Conservation (phyloP, 2,888 invertebrate species). For the Bugulina stolonifera region DNA sequence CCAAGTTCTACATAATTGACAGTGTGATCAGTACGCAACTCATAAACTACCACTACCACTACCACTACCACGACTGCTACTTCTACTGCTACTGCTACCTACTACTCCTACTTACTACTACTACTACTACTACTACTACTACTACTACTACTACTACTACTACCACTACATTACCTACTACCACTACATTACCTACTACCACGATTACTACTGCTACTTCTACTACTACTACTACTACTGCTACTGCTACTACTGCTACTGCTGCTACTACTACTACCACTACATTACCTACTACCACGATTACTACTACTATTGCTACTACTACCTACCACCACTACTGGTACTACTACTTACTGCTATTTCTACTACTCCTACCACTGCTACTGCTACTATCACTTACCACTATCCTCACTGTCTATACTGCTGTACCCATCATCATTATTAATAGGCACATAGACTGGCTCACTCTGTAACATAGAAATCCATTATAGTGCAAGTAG, state of each 20-base stretch:
- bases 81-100: not conserved
- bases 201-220: not conserved
- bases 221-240: not conserved
- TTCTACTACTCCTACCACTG: constrained; percentile 63
- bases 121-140: constrained; percentile 13
- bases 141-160: constrained; percentile 22
- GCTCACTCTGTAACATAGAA: constrained; percentile 66
- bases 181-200: not conserved
- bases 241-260: not conserved
- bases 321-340: not conserved
- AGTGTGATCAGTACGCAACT: not conserved
- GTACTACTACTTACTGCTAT: constrained; percentile 6
- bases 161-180: constrained; percentile 19
- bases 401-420: constrained; percentile 69
- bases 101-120: not conserved
- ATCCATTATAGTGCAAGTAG: too few species aligned
- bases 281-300: too few species aligned
- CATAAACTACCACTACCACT: constrained; percentile 26
- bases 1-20: not conserved
- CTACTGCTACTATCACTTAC: not conserved
- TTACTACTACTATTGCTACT: not conserved
- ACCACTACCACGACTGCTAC: constrained; percentile 27
- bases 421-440: constrained; percentile 65
- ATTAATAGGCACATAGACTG: constrained; percentile 84
- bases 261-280: not conserved